phyloP scores from a whole-genome alignment of 2,888 invertebrate genomes.

The Gymnosoma rotundatum region DNA sequence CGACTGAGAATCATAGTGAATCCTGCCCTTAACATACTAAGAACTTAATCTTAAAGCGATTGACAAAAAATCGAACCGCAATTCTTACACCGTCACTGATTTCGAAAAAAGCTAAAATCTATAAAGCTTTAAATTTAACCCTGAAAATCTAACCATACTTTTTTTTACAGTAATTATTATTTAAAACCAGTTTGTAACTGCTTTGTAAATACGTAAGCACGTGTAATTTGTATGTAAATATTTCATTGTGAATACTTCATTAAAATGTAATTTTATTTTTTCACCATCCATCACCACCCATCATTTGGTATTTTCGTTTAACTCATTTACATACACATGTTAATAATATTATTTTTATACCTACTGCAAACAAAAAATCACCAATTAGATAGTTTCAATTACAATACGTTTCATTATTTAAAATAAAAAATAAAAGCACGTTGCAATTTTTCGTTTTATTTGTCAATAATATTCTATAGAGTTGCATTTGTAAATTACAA shows the following conservation, averaged over 20 bases:
- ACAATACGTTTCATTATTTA: conserved; percentile 40
- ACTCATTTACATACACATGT: conserved; percentile 19
- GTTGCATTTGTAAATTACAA: conserved; percentile 34
- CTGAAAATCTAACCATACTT: background rate
- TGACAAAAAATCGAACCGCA: background rate
- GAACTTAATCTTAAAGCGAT: no score
- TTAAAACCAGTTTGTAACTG: background rate
- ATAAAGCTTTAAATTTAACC: background rate
- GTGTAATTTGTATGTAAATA: conserved; percentile 23
- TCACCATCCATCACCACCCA: conserved; percentile 10
- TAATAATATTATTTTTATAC: no score
- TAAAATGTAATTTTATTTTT: conserved; percentile 5
- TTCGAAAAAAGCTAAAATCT: background rate
- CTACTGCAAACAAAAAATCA: conserved; percentile 67
- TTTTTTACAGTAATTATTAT: background rate
- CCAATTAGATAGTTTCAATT: conserved; percentile 68
- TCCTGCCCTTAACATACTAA: no score
- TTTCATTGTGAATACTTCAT: conserved; percentile 23
- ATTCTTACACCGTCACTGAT: conserved; percentile 27
- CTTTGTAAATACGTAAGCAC: conserved; percentile 5
- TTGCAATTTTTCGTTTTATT: conserved; percentile 48
- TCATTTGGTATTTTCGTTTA: conserved; percentile 25
- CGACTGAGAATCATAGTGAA: no score
- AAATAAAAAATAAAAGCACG: conserved; percentile 54
- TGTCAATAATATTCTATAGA: conserved; percentile 32